These are phyloP conservation scores for Tretioscincus oriximinensis DNA, from an alignment of 2,113 vertebrate species.

Conservation along the genomic window DNA sequence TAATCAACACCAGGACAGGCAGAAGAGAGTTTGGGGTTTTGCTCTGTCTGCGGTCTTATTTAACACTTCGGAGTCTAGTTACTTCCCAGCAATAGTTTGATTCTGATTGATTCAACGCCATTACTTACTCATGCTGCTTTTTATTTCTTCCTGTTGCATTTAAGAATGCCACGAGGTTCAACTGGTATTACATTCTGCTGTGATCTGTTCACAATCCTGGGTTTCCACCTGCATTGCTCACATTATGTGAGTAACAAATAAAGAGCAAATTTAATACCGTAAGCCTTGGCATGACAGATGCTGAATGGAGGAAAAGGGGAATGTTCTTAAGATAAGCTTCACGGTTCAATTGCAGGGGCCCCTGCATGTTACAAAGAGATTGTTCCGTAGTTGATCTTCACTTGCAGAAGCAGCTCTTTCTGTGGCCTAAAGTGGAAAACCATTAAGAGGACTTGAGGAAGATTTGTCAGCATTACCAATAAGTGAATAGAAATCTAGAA, in stretches of 20 bases:
- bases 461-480: rapidly evolving
- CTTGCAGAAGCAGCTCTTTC: background rate
- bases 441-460: background rate
- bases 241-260: background rate
- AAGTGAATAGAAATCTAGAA: background rate
- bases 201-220: background rate
- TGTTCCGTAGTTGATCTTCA: background rate
- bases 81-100: background rate
- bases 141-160: background rate
- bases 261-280: background rate
- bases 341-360: background rate
- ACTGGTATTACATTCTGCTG: rapidly evolving
- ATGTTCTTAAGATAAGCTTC: background rate
- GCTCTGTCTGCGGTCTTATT: background rate
- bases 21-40: background rate
- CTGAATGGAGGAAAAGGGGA: background rate
- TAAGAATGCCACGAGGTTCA: background rate
- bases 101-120: background rate
- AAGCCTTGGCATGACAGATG: background rate
- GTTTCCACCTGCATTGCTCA: background rate
- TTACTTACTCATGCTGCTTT: background rate
- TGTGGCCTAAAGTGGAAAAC: background rate
- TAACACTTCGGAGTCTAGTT: background rate
- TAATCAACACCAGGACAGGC: background rate
- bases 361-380: background rate